These are phyloP conservation scores for Nebria salina DNA, from an alignment of 2,888 invertebrate species.

Conservation along the genomic window DNA sequence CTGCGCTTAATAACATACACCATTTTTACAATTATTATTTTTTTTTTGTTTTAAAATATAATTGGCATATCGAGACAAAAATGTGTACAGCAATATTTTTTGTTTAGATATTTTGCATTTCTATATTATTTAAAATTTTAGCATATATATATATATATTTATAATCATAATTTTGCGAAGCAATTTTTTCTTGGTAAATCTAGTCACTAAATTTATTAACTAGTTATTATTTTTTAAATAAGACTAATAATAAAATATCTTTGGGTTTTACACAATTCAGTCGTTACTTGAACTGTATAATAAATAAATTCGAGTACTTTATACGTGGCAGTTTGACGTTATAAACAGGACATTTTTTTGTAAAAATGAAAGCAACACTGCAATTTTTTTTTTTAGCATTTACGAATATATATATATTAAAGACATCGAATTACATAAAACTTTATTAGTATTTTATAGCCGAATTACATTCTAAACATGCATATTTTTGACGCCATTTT, in stretches of 20 bases:
- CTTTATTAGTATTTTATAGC: constrained; percentile 27
- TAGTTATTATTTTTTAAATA: constrained; percentile 14
- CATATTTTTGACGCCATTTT: background rate
- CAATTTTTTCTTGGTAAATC: constrained; percentile 4
- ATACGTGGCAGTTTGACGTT: constrained; percentile 36
- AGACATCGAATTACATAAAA: constrained; percentile 34
- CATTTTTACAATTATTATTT: background rate
- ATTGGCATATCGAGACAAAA: constrained; percentile 9
- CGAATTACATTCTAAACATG: constrained; percentile 13
- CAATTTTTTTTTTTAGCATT: constrained; percentile 5
- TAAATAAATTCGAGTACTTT: constrained; percentile 37
- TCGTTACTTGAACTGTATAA: constrained; percentile 24
- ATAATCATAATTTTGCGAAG: background rate
- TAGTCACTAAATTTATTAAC: constrained; percentile 24
- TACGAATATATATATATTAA: constrained; percentile 11
- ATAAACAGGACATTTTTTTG: constrained; percentile 25
- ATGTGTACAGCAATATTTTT: constrained; percentile 16
- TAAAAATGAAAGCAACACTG: constrained; percentile 28
- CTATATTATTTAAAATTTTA: constrained; percentile 1
- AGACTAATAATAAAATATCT: constrained; percentile 31
- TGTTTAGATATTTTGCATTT: constrained; percentile 2
- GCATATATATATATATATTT: background rate
- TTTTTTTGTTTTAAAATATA: constrained; percentile 6
- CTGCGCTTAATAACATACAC: constrained; percentile 13
- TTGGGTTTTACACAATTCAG: constrained; percentile 35